Evolutionary conservation across 2,113 vertebrate species (phyloP), one percentile per base, ranked within the genome.

Genomic region (Pyrgilauda ruficollis): DNA sequence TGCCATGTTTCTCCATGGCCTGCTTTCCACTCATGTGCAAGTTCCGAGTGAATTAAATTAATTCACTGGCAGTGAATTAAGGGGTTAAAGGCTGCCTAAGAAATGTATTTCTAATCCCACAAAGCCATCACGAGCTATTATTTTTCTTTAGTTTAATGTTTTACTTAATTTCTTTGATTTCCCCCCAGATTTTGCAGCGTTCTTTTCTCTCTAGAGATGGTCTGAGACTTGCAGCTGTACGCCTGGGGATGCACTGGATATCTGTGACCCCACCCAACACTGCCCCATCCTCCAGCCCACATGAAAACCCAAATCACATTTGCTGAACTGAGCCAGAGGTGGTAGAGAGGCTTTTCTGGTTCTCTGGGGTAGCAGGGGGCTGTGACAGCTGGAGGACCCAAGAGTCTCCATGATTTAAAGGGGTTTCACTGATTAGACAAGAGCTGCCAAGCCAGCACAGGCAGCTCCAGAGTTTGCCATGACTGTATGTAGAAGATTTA

Each of bases 11-110:
- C 69, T 74, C 61, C 41, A 73, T 70, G 50, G 31, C 30, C 37
- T 22, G 17, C 43, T 50, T 78, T 56, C 1, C 0, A 0, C 9
- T 85, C 5, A 4, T 13, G 3, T 55, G 33, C 7, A 4, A 64
- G 23, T 12, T 63, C 62, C 50, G 46, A 46, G 24, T 20, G 13
- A 66, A 79, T 30, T 10, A 10, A 59, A 59, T 59, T 28, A 23
- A 44, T 19, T 24, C 31, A 44, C 41, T 74, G 43, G 35, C 24
- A 84, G 55, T 39, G 33, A 93, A 92, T 55, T 46, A 64, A 75
- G 76, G 12, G 15, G 62, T 76, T 79, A 79, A 92, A 76, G 21
- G 14, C 24, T 79, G 24, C 13, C 47, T 44, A 39, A 43, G 49
- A 75, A 47, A 9, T 9, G 24, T 56, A 11, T 26, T 76, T 83